These are phyloP conservation scores for Leiothrix lutea DNA, from an alignment of 2,113 vertebrate species.

Conservation along the genomic window DNA sequence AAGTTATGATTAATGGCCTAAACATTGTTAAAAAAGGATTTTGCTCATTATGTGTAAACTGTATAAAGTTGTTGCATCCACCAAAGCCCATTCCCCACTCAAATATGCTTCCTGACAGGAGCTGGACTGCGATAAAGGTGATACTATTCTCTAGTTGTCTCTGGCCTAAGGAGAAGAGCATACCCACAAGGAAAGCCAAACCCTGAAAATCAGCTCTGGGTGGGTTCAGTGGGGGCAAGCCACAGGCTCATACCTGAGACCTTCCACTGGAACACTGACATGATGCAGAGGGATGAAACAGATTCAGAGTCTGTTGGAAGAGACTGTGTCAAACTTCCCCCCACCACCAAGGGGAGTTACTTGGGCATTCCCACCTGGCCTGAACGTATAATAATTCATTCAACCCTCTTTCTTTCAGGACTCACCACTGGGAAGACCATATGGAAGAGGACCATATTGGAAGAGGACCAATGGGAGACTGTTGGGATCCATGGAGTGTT, in stretches of 20 bases:
- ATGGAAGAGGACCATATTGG: no score
- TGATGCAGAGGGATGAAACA: neutral
- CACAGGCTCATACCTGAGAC: neutral
- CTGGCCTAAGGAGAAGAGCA: neutral
- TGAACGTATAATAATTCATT: neutral
- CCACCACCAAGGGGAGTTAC: neutral
- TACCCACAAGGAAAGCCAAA: neutral
- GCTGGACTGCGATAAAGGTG: neutral
- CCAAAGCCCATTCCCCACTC: neutral
- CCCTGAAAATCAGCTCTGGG: neutral
- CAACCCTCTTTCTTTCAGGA: neutral
- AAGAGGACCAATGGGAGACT: neutral
- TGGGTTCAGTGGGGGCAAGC: accelerated
- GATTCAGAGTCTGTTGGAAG: neutral
- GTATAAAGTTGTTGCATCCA: neutral
- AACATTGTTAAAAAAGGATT: neutral
- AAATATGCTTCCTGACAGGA: neutral
- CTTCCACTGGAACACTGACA: accelerated
- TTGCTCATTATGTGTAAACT: neutral
- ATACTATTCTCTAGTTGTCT: neutral
- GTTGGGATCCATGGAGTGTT: accelerated
- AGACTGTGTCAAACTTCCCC: neutral
- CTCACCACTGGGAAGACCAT: neutral
- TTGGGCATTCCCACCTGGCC: neutral
- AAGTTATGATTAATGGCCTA: neutral